These are phyloP conservation scores for Girardinichthys multiradiatus DNA, from an alignment of 2,113 vertebrate genomes.

Conservation along the genomic window DNA sequence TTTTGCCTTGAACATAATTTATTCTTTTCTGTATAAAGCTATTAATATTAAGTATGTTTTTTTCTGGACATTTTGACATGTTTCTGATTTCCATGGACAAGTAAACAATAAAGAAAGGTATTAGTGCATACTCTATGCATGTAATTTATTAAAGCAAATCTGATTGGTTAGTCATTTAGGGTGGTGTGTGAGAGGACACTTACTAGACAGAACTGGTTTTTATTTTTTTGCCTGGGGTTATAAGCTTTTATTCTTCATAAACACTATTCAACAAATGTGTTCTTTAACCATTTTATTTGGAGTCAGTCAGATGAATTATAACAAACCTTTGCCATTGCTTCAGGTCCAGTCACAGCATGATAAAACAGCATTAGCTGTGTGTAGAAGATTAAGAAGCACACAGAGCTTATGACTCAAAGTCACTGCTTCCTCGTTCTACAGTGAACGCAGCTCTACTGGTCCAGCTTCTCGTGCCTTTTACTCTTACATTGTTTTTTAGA, in stretches of 20 bases:
- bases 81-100: no score
- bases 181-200: neutral
- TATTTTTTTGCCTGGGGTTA: neutral
- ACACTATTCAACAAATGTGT: neutral
- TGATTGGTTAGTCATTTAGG: neutral
- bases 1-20: no score
- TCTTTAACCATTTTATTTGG: neutral
- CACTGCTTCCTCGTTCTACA: slow-evolving; percentile 25
- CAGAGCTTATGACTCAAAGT: slow-evolving; percentile 43
- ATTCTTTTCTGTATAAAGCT: no score
- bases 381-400: slow-evolving; percentile 67
- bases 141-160: neutral
- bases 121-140: neutral
- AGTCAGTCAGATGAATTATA: neutral
- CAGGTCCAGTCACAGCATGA: slow-evolving; percentile 2
- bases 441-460: neutral
- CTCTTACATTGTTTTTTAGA: neutral
- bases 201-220: neutral
- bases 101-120: no score
- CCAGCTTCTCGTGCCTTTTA: slow-evolving; percentile 18
- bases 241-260: neutral
- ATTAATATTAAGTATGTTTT: no score
- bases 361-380: slow-evolving; percentile 50
- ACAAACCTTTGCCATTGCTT: slow-evolving; percentile 8
- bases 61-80: no score